phyloP scores from a whole-genome alignment of 2,888 invertebrate genomes.

The Bellardia bayeri region DNA sequence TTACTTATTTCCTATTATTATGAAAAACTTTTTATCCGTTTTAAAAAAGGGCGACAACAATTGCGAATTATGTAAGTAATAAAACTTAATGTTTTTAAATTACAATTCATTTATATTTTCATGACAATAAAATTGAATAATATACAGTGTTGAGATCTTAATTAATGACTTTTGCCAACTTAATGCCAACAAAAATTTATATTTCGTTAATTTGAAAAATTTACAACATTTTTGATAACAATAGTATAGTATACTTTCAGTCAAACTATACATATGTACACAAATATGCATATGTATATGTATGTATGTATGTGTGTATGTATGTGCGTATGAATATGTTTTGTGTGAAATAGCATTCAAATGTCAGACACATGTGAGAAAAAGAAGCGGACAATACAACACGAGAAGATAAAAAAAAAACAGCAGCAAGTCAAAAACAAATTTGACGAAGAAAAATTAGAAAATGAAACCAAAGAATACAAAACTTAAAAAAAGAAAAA shows the following conservation, averaged over 20 bases:
- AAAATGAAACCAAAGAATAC: slow-evolving; percentile 51
- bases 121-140: no score
- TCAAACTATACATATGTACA: slow-evolving; percentile 21
- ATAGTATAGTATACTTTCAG: slow-evolving; percentile 50
- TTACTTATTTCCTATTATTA: no score
- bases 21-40: no score
- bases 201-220: slow-evolving; percentile 61
- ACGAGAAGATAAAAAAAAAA: slow-evolving; percentile 12
- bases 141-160: background rate
- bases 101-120: no score
- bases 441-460: slow-evolving; percentile 70
- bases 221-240: slow-evolving; percentile 60
- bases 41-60: no score
- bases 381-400: slow-evolving; percentile 30
- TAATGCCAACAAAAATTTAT: slow-evolving; percentile 9
- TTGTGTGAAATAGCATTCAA: slow-evolving; percentile 43
- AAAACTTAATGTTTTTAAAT: no score
- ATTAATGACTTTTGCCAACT: slow-evolving; percentile 35
- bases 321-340: background rate
- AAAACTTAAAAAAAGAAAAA: slow-evolving; percentile 16
- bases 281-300: background rate
- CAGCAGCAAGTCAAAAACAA: slow-evolving; percentile 62
- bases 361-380: slow-evolving; percentile 53
- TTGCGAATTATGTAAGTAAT: no score
- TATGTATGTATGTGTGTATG: background rate